Base-by-base conservation (phyloP, 2,113 vertebrate genomes). In the Aviceda subcristata region DNA sequence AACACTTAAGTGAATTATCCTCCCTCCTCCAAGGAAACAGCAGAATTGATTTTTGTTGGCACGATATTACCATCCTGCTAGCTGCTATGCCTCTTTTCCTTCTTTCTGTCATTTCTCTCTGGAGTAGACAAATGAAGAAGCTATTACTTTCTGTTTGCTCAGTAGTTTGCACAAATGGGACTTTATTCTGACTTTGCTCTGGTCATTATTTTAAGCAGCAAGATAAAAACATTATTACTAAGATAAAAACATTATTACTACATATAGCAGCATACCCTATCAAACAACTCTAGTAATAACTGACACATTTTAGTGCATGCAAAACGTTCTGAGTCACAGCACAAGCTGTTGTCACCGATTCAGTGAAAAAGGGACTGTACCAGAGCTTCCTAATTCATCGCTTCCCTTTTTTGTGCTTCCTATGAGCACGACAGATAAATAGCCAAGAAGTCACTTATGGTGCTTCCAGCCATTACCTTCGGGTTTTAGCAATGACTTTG, bases 221-320 rank as follows among this genome's bases (percentile, higher is more conserved):
- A 59, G 27, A 69, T 46, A 30, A 76, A 76, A 60, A 17, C 13
- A 41, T 56, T 39, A 63, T 34, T 68, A 29, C 45, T 7, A 46
- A 38, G 21, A 53, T 60, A 32, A 74, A 78, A 60, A 39, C 12
- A 15, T 45, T 51, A 60, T 34, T 48, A 34, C 30, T 59, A 39
- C 46, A 8, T 36, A 20, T 12, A 36, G 41, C 50, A 62, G 20
- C 46, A 67, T 19, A 41, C 39, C 23, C 23, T 67, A 34, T 41
- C 74, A 68, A 62, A 79, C 27, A 27, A 29, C 29, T 59, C 45
- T 46, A 36, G 55, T n/a, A 55, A 17, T 5, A 75, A 26, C n/a
- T 15, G 59, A n/a, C 18, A 3, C 11, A n/a, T 17, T 34, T 51
- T 43, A 29, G 36, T 0, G 10, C 2, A 27, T 0, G 34, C 39